Base-by-base conservation (phyloP, 2,113 vertebrate genomes). In the Tylochromis polylepis region DNA sequence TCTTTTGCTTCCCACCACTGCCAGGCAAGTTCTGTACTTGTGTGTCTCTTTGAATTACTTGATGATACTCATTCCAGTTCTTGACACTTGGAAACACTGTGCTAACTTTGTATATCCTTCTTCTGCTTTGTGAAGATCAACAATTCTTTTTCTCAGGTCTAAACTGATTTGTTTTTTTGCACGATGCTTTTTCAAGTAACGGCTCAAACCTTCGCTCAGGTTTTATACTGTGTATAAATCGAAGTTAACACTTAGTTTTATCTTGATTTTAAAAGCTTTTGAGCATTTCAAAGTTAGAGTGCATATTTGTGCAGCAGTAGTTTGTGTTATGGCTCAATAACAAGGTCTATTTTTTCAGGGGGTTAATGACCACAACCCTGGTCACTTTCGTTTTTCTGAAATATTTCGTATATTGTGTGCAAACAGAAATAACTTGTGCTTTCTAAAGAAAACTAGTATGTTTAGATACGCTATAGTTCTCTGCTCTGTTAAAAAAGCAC, bases 21-120 rank as follows among this genome's bases (percentile, higher is more conserved):
- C 58, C 58, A 60, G 58, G 5, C 0, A 3, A 18, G 27, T 31
- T 60, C 58, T 31, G 4, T 18, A 5, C 5, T 60, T 60, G 15
- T 60, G 58, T 31, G 0, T 31, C 0, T 31, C 58, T 16, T 59
- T 59, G 29, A 15, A 29, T 59, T 59, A 29, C 57, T 11, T 60
- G 58, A 60, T 1, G 3, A 60, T 3, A 31, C 15, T 31, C 27
- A 60, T 27, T 18, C 14, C 27, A 29, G 57, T 59, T 29, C 27
- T 20, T 20, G 59, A 60, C 29, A 34, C 29, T 60, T 34, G 59
- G 16, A 11, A 20, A 34, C 29, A 6, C 58, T 34, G 7, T 15
- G 29, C 20, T 58, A 58, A 34, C 29, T 34, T 34, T 34, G 5
- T 60, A 34, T 34, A 60, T 60, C 29, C 9, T 34, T 60, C 58